Percentiles rank a stretch among this genome's conserved stretches.
These are phyloP conservation scores for Cacatua alba DNA, from an alignment of 2,113 vertebrate species.

Conservation along the genomic window DNA sequence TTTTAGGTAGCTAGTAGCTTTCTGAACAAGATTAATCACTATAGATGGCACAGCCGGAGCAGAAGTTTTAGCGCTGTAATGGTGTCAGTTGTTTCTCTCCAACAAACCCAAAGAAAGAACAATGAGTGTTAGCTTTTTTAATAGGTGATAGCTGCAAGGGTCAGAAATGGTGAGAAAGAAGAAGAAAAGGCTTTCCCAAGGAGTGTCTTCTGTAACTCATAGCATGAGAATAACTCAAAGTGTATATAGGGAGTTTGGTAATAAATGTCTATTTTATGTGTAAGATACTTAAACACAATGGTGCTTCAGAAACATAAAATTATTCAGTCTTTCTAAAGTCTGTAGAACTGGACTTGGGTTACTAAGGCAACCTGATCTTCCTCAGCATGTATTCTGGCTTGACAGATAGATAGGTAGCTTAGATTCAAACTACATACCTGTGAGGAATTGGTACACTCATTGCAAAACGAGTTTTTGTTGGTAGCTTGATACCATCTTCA, in stretches of 20 bases:
- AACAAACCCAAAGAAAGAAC: neutral
- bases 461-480: neutral
- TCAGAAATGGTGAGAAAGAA: neutral
- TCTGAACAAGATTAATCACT: neutral
- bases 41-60: neutral
- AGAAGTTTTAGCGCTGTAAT: neutral
- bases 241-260: neutral
- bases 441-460: neutral
- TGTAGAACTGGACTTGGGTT: neutral
- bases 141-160: neutral
- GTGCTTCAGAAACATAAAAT: constrained; percentile 5
- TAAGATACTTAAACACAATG: neutral
- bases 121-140: neutral
- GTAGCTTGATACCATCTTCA: neutral
- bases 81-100: neutral
- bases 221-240: neutral
- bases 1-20: neutral
- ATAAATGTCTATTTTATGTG: neutral
- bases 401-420: neutral
- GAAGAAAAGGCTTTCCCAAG: neutral
- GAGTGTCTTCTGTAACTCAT: neutral
- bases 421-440: neutral
- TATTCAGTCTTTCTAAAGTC: constrained; percentile 4
- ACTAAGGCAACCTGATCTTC: constrained; percentile 57
- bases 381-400: neutral